These are phyloP conservation scores for Galagoides demidoff DNA, from an alignment of 2,797 vertebrate genomes.

Conservation along the genomic window DNA sequence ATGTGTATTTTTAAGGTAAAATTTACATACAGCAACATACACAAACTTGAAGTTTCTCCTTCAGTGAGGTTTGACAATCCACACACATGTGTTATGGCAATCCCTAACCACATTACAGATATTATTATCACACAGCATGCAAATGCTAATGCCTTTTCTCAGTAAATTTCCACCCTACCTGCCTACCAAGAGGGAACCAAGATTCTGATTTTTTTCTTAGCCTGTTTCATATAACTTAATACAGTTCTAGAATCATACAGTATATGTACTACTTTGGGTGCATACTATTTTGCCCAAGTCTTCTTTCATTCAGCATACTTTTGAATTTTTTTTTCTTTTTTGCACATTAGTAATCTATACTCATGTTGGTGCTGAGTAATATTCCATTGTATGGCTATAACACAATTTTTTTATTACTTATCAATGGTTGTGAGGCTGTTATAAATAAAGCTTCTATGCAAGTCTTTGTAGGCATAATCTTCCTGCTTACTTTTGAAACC, in stretches of 20 bases:
- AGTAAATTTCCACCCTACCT: not conserved
- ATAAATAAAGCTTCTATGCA: not conserved
- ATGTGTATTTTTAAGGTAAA: not conserved
- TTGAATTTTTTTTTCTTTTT: not conserved
- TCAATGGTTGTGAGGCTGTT: not conserved
- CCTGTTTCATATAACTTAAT: conserved; percentile 13
- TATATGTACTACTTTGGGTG: not conserved
- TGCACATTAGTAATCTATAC: not conserved
- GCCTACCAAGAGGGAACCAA: not conserved
- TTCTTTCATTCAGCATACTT: not conserved
- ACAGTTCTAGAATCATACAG: not conserved
- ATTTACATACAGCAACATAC: not conserved
- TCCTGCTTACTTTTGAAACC: not conserved
- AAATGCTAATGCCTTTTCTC: not conserved
- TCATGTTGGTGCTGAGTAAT: not conserved
- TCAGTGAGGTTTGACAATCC: not conserved
- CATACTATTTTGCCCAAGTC: not conserved
- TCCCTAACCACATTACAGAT: not conserved
- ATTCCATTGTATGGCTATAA: not conserved
- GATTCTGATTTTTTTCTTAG: conserved; percentile 9
- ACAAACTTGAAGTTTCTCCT: not conserved
- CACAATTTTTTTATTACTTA: not conserved
- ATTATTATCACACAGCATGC: not conserved
- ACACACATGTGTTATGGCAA: not conserved
- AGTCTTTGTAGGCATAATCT: not conserved